Percentiles rank a stretch among this genome's conserved stretches.
Evolutionary conservation across 1,140 invertebrate species (phyloP).

Genomic region (Ericerus pela): DNA sequence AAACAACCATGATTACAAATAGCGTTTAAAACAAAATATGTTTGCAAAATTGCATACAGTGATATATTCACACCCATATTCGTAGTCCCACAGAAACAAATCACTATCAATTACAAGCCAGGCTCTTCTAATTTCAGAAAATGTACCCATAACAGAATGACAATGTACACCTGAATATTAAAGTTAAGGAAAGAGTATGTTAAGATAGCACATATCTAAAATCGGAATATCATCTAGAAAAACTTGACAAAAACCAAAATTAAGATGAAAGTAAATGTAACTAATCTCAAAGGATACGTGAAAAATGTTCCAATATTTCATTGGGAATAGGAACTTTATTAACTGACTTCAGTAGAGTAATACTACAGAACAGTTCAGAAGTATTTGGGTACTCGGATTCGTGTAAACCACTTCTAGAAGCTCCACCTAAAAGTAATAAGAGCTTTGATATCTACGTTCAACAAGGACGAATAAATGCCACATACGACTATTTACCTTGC

Average conservation of each 20-base stretch:
- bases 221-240: slow-evolving; percentile 12
- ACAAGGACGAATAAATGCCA: too few relatives aligned
- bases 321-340: slow-evolving; percentile 76
- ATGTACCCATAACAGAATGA: slow-evolving; percentile 89
- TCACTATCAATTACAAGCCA: slow-evolving; percentile 97
- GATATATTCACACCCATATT: slow-evolving; percentile 47
- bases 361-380: slow-evolving; percentile 44
- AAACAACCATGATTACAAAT: slow-evolving; percentile 13
- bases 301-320: slow-evolving; percentile 85
- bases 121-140: slow-evolving; percentile 86
- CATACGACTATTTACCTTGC: background rate
- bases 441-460: too few relatives aligned
- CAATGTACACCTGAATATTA: slow-evolving; percentile 63
- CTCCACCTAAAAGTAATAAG: slow-evolving; percentile 11
- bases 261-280: slow-evolving; percentile 15
- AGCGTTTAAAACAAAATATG: slow-evolving; percentile 1
- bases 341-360: slow-evolving; percentile 62
- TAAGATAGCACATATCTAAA: slow-evolving; percentile 15
- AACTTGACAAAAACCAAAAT: slow-evolving; percentile 12
- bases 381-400: slow-evolving; percentile 79
- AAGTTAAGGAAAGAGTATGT: slow-evolving; percentile 13
- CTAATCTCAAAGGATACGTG: slow-evolving; percentile 56
- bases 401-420: slow-evolving; percentile 54
- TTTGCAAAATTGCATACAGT: background rate
- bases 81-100: slow-evolving; percentile 93